Evolutionary conservation across 2,888 invertebrate species (phyloP).

Genomic region (Eristalis pertinax): DNA sequence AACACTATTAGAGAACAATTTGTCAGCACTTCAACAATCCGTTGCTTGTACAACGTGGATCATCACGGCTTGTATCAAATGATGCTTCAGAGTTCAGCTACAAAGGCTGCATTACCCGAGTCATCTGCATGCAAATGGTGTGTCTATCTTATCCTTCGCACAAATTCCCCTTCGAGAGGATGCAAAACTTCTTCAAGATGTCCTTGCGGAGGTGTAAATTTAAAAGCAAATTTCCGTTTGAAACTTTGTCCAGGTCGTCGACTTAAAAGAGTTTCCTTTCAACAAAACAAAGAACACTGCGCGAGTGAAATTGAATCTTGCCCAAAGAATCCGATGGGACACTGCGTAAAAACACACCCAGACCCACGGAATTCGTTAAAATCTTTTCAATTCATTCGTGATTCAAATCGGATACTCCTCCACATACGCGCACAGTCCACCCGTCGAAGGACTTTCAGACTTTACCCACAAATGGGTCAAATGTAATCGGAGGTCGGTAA

Average conservation of each 20-base stretch:
- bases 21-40: too few species aligned
- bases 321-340: background rate
- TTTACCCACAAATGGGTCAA: constrained; percentile 59
- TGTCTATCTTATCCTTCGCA: background rate
- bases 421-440: background rate
- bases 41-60: too few species aligned
- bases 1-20: too few species aligned
- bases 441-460: constrained; percentile 46
- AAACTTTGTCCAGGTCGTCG: constrained; percentile 15
- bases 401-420: constrained; percentile 22
- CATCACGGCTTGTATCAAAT: too few species aligned
- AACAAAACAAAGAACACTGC: constrained; percentile 54
- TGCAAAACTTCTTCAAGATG: background rate
- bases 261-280: constrained; percentile 39
- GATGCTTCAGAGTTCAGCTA: too few species aligned
- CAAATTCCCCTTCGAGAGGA: background rate
- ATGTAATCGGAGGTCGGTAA: constrained; percentile 61
- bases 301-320: constrained; percentile 60
- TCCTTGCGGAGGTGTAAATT: constrained; percentile 43
- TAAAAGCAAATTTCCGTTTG: background rate
- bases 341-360: background rate
- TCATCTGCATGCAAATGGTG: background rate
- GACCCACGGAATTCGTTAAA: constrained; percentile 1
- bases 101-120: too few species aligned
- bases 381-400: constrained; percentile 44